Evolutionary conservation across 2,797 vertebrate species (phyloP).

Genomic region (Oreochromis grahami): DNA sequence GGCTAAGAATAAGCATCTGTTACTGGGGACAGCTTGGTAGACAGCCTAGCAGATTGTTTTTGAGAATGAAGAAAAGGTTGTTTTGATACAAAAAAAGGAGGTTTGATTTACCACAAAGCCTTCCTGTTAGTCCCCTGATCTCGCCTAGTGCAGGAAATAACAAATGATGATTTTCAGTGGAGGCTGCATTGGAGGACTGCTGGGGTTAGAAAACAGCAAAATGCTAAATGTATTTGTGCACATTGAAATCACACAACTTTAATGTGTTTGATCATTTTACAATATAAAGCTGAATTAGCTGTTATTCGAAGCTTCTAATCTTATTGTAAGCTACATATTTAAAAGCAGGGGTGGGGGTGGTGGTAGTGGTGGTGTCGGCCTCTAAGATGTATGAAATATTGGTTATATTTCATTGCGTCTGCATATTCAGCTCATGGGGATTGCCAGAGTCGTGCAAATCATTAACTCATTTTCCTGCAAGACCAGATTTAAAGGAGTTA

Average conservation of each 20-base stretch:
- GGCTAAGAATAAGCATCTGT: constrained; percentile 67
- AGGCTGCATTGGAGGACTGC: constrained; percentile 12
- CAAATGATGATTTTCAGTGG: constrained; percentile 23
- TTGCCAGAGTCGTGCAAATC: constrained; percentile 15
- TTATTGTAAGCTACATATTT: background rate
- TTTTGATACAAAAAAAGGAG: constrained; percentile 56
- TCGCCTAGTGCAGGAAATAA: constrained; percentile 11
- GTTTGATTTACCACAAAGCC: constrained; percentile 40
- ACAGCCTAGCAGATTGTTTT: constrained; percentile 59
- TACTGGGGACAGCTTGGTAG: constrained; percentile 51
- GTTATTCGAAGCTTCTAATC: constrained; percentile 8
- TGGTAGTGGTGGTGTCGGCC: background rate
- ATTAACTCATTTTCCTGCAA: constrained; percentile 40
- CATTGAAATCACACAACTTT: constrained; percentile 1
- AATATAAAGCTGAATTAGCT: constrained; percentile 1
- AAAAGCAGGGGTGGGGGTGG: background rate
- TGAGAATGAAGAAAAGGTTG: constrained; percentile 61
- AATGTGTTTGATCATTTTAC: constrained; percentile 1
- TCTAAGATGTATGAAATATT: background rate
- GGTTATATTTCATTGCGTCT: constrained; percentile 21
- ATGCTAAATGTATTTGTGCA: background rate
- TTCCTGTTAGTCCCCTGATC: constrained; percentile 60
- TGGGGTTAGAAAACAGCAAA: constrained; percentile 7
- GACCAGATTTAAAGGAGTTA: constrained; percentile 54
- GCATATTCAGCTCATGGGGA: constrained; percentile 10